A percentile compares a stretch with the other conserved stretches of the same genome.
Evolutionary conservation across 2,797 vertebrate genomes (phyloP).

Genomic region (Acanthurus tractus): DNA sequence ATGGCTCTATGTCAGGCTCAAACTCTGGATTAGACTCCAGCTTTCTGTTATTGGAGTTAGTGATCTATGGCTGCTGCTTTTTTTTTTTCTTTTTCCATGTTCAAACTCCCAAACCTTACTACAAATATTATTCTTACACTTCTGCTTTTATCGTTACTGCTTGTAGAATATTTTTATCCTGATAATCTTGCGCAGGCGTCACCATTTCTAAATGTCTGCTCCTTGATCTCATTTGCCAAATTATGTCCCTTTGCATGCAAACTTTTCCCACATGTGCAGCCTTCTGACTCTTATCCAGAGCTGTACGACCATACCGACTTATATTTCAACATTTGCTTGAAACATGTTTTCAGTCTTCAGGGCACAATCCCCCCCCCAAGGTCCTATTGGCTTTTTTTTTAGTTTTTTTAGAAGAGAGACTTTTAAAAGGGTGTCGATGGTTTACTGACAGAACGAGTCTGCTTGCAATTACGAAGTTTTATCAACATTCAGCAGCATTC

Average conservation of each 20-base stretch:
- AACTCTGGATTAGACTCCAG: constrained; percentile 26
- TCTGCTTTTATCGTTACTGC: not conserved
- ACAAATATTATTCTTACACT: constrained; percentile 33
- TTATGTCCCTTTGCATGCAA: constrained; percentile 31
- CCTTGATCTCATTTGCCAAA: constrained; percentile 53
- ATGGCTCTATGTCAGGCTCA: constrained; percentile 22
- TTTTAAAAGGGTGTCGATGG: constrained; percentile 45
- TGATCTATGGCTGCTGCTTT: constrained; percentile 32
- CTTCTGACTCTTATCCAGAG: constrained; percentile 60
- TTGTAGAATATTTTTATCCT: constrained; percentile 12
- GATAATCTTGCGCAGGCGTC: constrained; percentile 36
- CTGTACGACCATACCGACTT: constrained; percentile 15
- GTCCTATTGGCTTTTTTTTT: constrained; percentile 20
- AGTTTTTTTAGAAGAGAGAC: constrained; percentile 24
- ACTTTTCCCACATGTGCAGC: constrained; percentile 57
- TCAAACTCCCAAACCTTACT: constrained; percentile 40
- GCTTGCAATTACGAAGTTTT: constrained; percentile 64
- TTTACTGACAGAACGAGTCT: constrained; percentile 52
- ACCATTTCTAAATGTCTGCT: constrained; percentile 44
- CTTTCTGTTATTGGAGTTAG: constrained; percentile 50
- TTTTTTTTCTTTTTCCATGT: constrained; percentile 30
- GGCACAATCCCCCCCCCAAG: constrained; percentile 20
- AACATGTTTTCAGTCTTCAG: constrained; percentile 54
- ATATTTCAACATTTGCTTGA: constrained; percentile 50
- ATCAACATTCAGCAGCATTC: constrained; percentile 57